Evolutionary conservation across 2,888 invertebrate species (phyloP).

Genomic region (Chelonus formosanus): DNA sequence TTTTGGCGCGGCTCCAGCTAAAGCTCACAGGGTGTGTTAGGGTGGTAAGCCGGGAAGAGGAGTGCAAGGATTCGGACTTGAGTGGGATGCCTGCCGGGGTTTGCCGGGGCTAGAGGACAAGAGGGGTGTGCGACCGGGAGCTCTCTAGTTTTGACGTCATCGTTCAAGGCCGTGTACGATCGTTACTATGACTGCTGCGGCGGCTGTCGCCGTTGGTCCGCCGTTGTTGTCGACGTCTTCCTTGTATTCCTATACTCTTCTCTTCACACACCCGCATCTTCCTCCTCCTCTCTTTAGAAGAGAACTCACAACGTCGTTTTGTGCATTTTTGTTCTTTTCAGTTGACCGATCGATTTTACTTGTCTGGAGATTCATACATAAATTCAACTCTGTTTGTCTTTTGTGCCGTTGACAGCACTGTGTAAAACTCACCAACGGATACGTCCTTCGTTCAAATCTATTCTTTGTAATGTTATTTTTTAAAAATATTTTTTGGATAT

Average conservation of each 20-base stretch:
- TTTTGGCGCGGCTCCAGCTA: constrained; percentile 49
- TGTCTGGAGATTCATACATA: constrained; percentile 5
- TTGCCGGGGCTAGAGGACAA: constrained; percentile 32
- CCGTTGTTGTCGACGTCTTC: constrained; percentile 31
- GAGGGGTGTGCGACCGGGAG: constrained; percentile 39
- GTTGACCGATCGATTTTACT: constrained; percentile 6
- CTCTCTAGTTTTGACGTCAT: constrained; percentile 50
- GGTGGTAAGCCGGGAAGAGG: constrained; percentile 17
- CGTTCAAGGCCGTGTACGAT: constrained; percentile 52
- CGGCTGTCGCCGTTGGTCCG: constrained; percentile 35
- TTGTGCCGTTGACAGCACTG: no score
- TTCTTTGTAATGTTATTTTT: no score
- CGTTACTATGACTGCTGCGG: constrained; percentile 47
- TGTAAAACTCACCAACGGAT: no score
- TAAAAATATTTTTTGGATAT: no score
- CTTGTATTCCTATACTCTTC: constrained; percentile 20
- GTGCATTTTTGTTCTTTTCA: not conserved
- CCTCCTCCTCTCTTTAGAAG: not conserved
- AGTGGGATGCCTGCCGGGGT: constrained; percentile 26
- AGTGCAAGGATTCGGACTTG: constrained; percentile 18
- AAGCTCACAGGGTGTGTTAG: constrained; percentile 32
- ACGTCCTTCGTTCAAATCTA: no score
- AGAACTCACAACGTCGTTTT: constrained; percentile 3
- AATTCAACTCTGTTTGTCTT: constrained; percentile 1
- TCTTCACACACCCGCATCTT: constrained; percentile 7